Base-by-base conservation (phyloP, 2,797 vertebrate genomes). In the Brachymystax lenok region DNA sequence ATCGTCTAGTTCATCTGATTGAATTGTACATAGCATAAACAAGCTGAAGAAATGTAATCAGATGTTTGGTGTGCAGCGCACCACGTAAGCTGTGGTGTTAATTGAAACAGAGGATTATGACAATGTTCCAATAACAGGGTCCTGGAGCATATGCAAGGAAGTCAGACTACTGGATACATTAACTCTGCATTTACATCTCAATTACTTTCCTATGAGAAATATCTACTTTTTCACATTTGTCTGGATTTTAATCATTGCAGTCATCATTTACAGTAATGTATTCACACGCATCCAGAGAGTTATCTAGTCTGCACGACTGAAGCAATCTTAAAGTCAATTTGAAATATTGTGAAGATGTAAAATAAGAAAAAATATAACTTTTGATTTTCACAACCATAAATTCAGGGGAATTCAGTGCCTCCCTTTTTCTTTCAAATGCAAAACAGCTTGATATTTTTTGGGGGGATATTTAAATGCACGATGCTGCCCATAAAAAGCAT, bases 391-490 rank as follows among this genome's bases (percentile, higher is more conserved):
- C 74, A 90, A 80, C n/a, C 75, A 85, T 86, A 88, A 86, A 91
- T 86, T 88, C 73, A 35, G 70, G 79, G 67, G 68, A 88, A 82
- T 87, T 87, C 72, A 80, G 77, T 80, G 78, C 73, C 75, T 83
- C 73, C 77, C 82, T 21, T 51, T 82, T 73, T 83, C 87, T 92
- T 92, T 91, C 80, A 91, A 90, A 92, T 93, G 90, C 86, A 89
- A 92, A 93, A 64, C 82, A 91, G 87, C 90, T 91, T 90, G 88
- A 91, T 91, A 89, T 90, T 91, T 87, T 75, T 74, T 73, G 74
- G 78, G 73, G 61, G 30, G 69, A 64, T 73, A 84, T 86, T 83
- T 77, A 83, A 89, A 84, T 80, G 27, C 82, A 74, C 67, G 83
- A 88, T 82, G 73, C 89, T 83, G 73, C 71, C 80, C 46, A 74